Evolutionary conservation across 2,113 vertebrate genomes (phyloP), one percentile per base, ranked within the genome.

Genomic region (Brachionichthys hirsutus): DNA sequence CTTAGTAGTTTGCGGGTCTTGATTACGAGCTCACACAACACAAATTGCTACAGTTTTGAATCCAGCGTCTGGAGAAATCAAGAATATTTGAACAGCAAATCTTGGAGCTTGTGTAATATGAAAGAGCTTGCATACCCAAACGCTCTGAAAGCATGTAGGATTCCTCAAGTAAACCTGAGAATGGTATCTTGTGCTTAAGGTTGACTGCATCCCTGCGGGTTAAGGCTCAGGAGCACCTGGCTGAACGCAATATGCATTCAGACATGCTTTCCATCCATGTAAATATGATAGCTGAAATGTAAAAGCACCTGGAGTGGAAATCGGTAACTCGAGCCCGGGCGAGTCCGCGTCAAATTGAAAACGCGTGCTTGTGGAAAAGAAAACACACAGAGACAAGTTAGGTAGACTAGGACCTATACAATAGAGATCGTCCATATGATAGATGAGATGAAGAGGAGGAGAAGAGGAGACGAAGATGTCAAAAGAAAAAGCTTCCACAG

Each of bases 1-100:
- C 54, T 67, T 79, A 57, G 42, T 58, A 41, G 82, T 80, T 83
- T 82, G 79, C 70, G 70, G 61, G 50, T 64, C 70, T 77, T 72
- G 70, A 82, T 81, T 81, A 68, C 20, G 9, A 24, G 67, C 57
- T 52, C 53, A 30, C 49, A 30, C 46, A 30, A 13, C 6, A 38
- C 56, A 54, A 47, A 76, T 54, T 59, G 51, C 18, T 43, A 20
- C 42, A 52, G 20, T 65, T 70, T 67, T 59, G 4, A 67, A 40
- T 40, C 20, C 17, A 56, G 9, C 8, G 24, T 8, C 24, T 30
- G 24, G 5, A 38, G 36, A 10, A 38, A 12, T 38, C 10, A 38
- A 38, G 9, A 38, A 38, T 12, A 5, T 9, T 38, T 3, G 8
- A 38, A 38, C 6, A 12, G 19, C 20, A 35, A 67, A 57, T 11